These are phyloP conservation scores for Drosophila kanapiae DNA, from an alignment of 1,140 invertebrate species.

Conservation along the genomic window DNA sequence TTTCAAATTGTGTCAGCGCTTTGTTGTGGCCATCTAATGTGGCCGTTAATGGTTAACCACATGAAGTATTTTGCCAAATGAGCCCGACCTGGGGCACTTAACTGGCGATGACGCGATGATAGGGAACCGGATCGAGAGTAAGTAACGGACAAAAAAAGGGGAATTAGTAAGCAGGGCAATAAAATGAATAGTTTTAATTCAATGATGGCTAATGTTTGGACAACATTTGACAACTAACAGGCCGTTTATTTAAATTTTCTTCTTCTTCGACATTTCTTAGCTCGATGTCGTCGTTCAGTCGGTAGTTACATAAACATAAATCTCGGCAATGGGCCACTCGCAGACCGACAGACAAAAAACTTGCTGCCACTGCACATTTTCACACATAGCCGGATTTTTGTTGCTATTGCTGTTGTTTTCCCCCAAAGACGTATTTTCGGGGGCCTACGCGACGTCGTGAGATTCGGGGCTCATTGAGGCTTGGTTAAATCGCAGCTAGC, in stretches of 20 bases:
- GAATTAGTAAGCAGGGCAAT: constrained; percentile 30
- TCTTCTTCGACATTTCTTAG: constrained; percentile 51
- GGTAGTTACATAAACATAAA: constrained; percentile 73
- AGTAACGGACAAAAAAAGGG: neutral
- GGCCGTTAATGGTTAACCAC: constrained; percentile 47
- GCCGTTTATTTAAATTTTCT: constrained; percentile 72
- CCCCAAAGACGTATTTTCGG: constrained; percentile 25
- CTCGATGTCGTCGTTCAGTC: constrained; percentile 44
- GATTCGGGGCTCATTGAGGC: constrained; percentile 57
- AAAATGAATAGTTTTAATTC: constrained; percentile 9
- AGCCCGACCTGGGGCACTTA: constrained; percentile 47
- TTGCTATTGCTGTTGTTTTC: constrained; percentile 14
- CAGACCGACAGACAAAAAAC: constrained; percentile 49
- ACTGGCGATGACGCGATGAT: constrained; percentile 42
- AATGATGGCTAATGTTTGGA: constrained; percentile 29
- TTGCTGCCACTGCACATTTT: constrained; percentile 80
- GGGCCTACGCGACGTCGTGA: constrained; percentile 43
- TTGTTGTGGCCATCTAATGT: constrained; percentile 43
- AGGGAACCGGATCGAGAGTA: constrained; percentile 42
- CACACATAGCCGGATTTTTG: constrained; percentile 65
- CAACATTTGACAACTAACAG: constrained; percentile 64
- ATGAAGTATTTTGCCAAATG: constrained; percentile 53
- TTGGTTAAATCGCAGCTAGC: constrained; percentile 71
- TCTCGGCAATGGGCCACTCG: constrained; percentile 63
- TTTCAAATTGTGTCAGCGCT: constrained; percentile 65